phyloP scores from a whole-genome alignment of 2,797 vertebrate genomes.

The Monodelphis domestica region DNA sequence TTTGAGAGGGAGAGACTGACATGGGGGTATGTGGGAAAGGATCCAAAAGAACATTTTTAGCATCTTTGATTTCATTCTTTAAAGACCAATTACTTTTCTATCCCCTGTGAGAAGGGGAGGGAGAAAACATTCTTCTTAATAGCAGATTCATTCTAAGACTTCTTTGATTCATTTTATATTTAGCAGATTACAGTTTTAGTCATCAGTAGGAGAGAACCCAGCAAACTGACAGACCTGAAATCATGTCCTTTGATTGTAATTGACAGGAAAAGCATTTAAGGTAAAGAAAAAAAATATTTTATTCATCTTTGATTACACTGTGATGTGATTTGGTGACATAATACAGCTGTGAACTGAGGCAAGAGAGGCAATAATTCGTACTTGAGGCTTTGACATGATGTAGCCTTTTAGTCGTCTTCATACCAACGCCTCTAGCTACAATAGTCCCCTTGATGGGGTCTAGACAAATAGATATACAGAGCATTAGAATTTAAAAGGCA shows the following conservation, averaged over 20 bases:
- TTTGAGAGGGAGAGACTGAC: constrained; percentile 57
- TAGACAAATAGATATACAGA: constrained; percentile 86
- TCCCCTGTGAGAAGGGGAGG: constrained; percentile 84
- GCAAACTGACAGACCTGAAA: constrained; percentile 88
- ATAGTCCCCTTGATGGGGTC: constrained; percentile 85
- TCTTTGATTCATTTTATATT: constrained; percentile 89
- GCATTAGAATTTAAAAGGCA: constrained; percentile 85
- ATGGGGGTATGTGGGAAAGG: constrained; percentile 73
- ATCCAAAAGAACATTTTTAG: constrained; percentile 83
- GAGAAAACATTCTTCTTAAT: constrained; percentile 86
- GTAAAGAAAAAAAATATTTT: constrained; percentile 90
- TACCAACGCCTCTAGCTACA: constrained; percentile 85
- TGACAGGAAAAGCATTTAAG: constrained; percentile 91
- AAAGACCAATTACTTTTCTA: constrained; percentile 89
- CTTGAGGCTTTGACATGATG: constrained; percentile 86
- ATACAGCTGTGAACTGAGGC: constrained; percentile 89
- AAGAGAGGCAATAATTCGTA: constrained; percentile 87
- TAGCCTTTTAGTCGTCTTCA: constrained; percentile 84
- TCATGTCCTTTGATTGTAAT: constrained; percentile 95
- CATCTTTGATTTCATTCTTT: constrained; percentile 88
- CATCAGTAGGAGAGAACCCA: constrained; percentile 88
- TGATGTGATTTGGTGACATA: constrained; percentile 94
- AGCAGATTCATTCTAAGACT: constrained; percentile 89
- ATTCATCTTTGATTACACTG: constrained; percentile 93
- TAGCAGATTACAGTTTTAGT: constrained; percentile 90